Percentiles rank a stretch among this genome's conserved stretches.
phyloP scores from a whole-genome alignment of 2,797 vertebrate species.

The Pristis pectinata region DNA sequence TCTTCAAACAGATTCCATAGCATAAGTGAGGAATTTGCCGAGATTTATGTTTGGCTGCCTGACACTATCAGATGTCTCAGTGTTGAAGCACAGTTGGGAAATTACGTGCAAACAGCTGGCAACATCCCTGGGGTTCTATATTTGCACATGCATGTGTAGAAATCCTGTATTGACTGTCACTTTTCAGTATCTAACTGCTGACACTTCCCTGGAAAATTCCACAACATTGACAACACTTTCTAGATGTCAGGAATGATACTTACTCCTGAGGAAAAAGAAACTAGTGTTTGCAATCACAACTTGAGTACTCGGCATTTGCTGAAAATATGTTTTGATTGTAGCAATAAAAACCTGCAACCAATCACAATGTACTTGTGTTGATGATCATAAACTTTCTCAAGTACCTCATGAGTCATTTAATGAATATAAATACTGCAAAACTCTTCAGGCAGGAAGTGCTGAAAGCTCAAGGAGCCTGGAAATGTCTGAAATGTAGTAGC shows the following conservation, averaged over 20 bases:
- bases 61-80: too few species aligned
- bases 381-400: constrained; percentile 24
- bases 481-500: background rate
- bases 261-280: background rate
- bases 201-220: background rate
- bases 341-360: background rate
- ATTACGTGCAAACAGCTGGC: too few species aligned
- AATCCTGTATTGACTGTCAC: too few species aligned
- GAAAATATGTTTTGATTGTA: background rate
- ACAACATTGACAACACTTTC: background rate
- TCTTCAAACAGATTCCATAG: too few species aligned
- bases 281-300: background rate
- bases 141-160: too few species aligned
- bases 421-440: background rate
- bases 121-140: too few species aligned
- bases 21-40: too few species aligned
- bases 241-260: background rate
- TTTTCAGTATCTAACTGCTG: too few species aligned
- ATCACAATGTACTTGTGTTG: background rate
- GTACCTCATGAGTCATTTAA: background rate
- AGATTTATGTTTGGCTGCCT: too few species aligned
- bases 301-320: background rate
- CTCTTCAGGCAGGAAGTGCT: background rate
- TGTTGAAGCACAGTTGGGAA: too few species aligned
- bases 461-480: background rate